Base-by-base conservation (phyloP, 2,113 vertebrate species). In the Sturnira hondurensis region DNA sequence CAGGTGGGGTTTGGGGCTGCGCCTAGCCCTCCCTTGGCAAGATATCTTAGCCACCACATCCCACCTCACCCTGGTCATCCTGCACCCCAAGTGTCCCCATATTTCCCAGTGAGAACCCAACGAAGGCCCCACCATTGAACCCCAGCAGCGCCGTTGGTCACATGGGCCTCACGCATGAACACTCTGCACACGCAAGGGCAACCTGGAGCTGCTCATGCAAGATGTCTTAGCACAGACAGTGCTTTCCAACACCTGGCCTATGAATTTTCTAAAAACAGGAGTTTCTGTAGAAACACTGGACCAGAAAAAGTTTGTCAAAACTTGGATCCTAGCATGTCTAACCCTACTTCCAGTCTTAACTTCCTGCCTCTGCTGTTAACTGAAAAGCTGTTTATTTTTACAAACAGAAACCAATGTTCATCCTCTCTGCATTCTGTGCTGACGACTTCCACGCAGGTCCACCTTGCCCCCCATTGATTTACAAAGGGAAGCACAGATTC, bases 81-180 rank as follows among this genome's bases (percentile, higher is more conserved):
- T 20, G 63, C 2, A 12, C 36, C 31, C 36, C 43, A 3, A 2
- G 31, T 3, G 17, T 6, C 63, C n/a, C 56, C 8, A 0, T 2
- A 14, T 24, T 47, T 61, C 31, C 63, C 43, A 17, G 36, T 4
- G 50, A 87, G 61, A 31, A 19, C 41, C 45, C 4, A 0, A 7
- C 13, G 2, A n/a, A 31, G 16, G 38, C 4, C 16, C 38, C n/a
- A 20, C 73, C 33, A 1, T 26, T 1, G 4, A 47, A 16, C 13
- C 15, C 0, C 1, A 28, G 16, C 5, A 1, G 14, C 22, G 36
- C 24, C 43, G n/a, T 28, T 41, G 7, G 12, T 7, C 45, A 52
- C 58, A 5, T 13, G 7, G 38, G 22, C 7, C 15, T 19, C 50
- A 45, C 26, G 5, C 16, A 1, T 8, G 1, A 3, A 12, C 71